Percentiles rank a stretch among this genome's conserved stretches.
phyloP scores from a whole-genome alignment of 2,113 vertebrate genomes.

The Spermophilus dauricus region DNA sequence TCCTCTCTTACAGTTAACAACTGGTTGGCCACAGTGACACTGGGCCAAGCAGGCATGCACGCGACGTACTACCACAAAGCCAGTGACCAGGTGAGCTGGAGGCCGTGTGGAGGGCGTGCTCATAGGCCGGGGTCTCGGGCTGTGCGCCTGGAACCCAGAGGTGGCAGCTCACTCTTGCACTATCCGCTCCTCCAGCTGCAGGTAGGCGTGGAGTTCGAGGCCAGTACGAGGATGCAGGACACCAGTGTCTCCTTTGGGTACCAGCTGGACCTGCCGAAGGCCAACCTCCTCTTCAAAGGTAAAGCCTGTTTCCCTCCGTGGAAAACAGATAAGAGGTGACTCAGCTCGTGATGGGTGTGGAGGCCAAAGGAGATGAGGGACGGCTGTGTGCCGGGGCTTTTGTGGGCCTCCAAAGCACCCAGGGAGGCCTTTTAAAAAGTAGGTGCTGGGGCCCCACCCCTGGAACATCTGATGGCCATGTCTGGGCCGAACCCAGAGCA shows the following conservation, averaged over 20 bases:
- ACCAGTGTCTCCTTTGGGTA: constrained; percentile 94
- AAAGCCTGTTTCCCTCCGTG: neutral
- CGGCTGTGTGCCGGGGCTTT: rapidly evolving
- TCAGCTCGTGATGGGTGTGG: neutral
- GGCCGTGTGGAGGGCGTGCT: rapidly evolving
- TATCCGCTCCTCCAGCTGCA: constrained; percentile 89
- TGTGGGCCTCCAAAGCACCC: neutral
- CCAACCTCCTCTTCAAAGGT: constrained; percentile 96
- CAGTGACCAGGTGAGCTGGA: constrained; percentile 92
- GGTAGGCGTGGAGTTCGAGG: constrained; percentile 95
- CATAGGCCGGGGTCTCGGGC: neutral
- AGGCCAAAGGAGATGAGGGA: too few relatives aligned
- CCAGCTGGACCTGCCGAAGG: constrained; percentile 95
- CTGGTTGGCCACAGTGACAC: constrained; percentile 92
- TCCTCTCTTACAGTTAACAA: constrained; percentile 89
- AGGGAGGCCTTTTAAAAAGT: rapidly evolving
- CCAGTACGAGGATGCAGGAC: constrained; percentile 94
- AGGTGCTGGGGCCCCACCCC: neutral
- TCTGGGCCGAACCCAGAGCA: rapidly evolving
- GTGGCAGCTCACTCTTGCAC: neutral
- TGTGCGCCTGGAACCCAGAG: rapidly evolving
- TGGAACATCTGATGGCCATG: too few relatives aligned
- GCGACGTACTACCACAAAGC: constrained; percentile 96
- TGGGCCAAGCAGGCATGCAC: constrained; percentile 93
- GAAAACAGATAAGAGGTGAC: neutral